These are phyloP conservation scores for Nudaria mundana DNA, from an alignment of 2,888 invertebrate genomes.

Conservation along the genomic window DNA sequence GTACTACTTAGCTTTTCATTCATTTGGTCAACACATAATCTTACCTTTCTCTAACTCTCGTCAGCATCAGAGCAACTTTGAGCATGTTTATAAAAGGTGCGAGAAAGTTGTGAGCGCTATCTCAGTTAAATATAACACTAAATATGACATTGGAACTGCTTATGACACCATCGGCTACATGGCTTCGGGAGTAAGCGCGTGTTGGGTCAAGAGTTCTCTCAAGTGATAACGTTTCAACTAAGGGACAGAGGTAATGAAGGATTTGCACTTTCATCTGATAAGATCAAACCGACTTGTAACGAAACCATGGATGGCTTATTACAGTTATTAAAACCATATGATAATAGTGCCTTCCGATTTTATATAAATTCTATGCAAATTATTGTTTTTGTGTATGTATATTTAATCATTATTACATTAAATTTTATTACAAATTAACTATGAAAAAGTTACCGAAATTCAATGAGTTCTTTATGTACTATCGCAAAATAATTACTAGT, in stretches of 20 bases:
- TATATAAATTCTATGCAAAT: too few species aligned
- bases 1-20: constrained; percentile 83
- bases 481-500: too few species aligned
- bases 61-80: constrained; percentile 56
- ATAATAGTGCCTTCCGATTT: too few species aligned
- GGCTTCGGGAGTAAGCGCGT: constrained; percentile 85
- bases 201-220: constrained; percentile 86
- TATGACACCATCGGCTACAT: constrained; percentile 63
- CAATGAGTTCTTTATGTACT: too few species aligned
- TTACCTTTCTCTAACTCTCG: constrained; percentile 76
- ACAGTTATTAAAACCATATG: constrained; percentile 35
- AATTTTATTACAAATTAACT: too few species aligned
- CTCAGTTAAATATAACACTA: constrained; percentile 32
- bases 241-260: constrained; percentile 83
- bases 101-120: constrained; percentile 29
- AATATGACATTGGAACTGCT: constrained; percentile 52
- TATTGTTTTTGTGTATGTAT: too few species aligned
- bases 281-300: constrained; percentile 83
- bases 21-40: constrained; percentile 83
- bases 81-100: constrained; percentile 51
- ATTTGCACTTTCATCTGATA: constrained; percentile 83
- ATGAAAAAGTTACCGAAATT: too few species aligned
- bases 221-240: constrained; percentile 85
- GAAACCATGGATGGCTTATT: constrained; percentile 82
- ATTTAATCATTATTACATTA: too few species aligned